A percentile compares a stretch with the other conserved stretches of the same genome.
Conservation (phyloP, 2,113 vertebrate species). For the Pluvianellus socialis region DNA sequence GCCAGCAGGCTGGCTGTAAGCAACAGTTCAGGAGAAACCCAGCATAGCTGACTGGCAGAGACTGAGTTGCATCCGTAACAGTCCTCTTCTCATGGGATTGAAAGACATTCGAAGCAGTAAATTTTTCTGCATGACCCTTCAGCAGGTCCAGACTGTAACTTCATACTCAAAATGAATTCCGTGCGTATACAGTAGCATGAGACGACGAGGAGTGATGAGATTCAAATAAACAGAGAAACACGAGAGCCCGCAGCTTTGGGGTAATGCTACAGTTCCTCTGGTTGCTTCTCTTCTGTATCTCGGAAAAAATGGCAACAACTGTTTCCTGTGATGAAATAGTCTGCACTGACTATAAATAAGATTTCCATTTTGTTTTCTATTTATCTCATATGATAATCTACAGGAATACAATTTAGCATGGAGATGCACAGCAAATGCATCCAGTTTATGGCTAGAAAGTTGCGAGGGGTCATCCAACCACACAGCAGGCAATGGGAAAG, state of each 20-base stretch:
- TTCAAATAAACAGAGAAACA: background rate
- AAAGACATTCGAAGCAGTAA: background rate
- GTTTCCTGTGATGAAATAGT: background rate
- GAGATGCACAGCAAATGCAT: background rate
- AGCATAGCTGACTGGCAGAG: background rate
- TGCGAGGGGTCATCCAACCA: background rate
- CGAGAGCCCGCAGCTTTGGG: background rate
- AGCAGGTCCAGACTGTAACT: background rate
- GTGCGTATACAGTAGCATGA: background rate
- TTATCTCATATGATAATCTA: background rate
- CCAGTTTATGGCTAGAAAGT: background rate
- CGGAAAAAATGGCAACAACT: background rate
- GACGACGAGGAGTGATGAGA: background rate
- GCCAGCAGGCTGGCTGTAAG: background rate
- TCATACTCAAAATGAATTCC: background rate
- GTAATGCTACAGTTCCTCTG: background rate
- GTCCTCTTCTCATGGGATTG: background rate
- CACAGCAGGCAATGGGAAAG: background rate
- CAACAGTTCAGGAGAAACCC: background rate
- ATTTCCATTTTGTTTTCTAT: background rate
- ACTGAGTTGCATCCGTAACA: background rate
- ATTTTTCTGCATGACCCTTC: background rate
- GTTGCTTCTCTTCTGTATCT: background rate
- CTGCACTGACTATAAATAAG: background rate
- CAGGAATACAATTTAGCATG: background rate